Percentiles rank a stretch among this genome's conserved stretches.
These are phyloP conservation scores for Metridium senile DNA, from an alignment of 92 coral and sea anemone species.

Conservation along the genomic window DNA sequence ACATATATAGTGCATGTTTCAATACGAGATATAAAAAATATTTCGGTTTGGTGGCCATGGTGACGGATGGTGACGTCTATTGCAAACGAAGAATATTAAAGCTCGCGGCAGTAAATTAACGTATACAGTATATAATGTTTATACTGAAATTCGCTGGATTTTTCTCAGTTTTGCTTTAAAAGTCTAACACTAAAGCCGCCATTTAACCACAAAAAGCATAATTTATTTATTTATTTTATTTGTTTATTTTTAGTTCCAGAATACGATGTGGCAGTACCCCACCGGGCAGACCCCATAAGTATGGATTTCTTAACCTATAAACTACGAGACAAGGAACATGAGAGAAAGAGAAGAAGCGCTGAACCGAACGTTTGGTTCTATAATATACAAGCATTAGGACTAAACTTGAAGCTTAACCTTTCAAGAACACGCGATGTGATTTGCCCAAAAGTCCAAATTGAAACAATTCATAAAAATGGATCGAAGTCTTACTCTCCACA, in stretches of 20 bases:
- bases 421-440: slow-evolving; percentile 45
- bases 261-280: slow-evolving; percentile 83
- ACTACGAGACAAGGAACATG: slow-evolving; percentile 57
- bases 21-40: too few relatives aligned
- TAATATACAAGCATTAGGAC: slow-evolving; percentile 77
- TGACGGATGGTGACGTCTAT: too few relatives aligned
- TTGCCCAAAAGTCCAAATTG: slow-evolving; percentile 64
- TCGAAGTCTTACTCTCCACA: slow-evolving; percentile 50
- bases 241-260: slow-evolving; percentile 79
- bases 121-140: too few relatives aligned
- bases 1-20: too few relatives aligned
- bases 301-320: slow-evolving; percentile 74
- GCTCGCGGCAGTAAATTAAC: too few relatives aligned
- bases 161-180: too few relatives aligned
- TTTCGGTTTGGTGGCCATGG: too few relatives aligned
- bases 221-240: too few relatives aligned
- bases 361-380: slow-evolving; percentile 61
- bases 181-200: too few relatives aligned
- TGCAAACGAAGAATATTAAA: too few relatives aligned
- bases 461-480: slow-evolving; percentile 70
- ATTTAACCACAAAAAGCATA: too few relatives aligned
- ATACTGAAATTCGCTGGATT: too few relatives aligned
- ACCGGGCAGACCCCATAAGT: slow-evolving; percentile 63
- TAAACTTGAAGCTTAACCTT: slow-evolving; percentile 70
- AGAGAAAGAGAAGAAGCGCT: slow-evolving; percentile 63